phyloP scores from a whole-genome alignment of 2,888 invertebrate species.

The Fissipunctia ypsillon region DNA sequence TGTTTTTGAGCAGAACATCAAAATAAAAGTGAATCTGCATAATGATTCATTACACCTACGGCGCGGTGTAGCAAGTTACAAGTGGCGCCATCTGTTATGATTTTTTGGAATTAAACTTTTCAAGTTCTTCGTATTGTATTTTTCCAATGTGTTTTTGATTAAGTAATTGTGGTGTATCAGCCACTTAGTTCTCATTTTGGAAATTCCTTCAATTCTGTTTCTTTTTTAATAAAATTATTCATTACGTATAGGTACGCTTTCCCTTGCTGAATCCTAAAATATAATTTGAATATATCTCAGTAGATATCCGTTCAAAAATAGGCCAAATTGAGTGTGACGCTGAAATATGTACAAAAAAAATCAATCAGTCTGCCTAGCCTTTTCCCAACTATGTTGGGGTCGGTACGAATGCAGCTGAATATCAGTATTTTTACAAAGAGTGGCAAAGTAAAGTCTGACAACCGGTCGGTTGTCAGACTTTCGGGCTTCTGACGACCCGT shows the following conservation, averaged over 20 bases:
- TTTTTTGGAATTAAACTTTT: constrained; percentile 23
- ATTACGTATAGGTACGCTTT: background rate
- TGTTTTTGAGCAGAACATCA: constrained; percentile 27
- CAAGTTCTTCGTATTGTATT: background rate
- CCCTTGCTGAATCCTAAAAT: background rate
- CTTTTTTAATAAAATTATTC: too few relatives aligned
- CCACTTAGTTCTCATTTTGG: background rate
- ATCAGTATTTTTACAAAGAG: too few relatives aligned
- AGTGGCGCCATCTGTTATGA: constrained; percentile 66
- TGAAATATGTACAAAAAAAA: background rate
- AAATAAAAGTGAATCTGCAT: constrained; percentile 43
- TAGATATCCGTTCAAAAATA: background rate
- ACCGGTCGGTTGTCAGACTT: too few relatives aligned
- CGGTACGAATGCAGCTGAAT: too few relatives aligned
- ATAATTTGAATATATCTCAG: background rate
- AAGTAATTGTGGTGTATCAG: background rate
- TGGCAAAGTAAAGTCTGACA: too few relatives aligned
- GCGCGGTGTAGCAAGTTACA: constrained; percentile 26
- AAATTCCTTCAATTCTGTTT: background rate
- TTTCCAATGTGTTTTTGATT: background rate
- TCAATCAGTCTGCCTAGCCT: too few relatives aligned
- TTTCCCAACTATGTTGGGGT: too few relatives aligned
- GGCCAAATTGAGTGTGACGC: background rate
- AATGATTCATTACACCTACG: constrained; percentile 4
- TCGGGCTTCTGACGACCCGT: too few relatives aligned